Evolutionary conservation across 2,113 vertebrate species (phyloP).

Genomic region (Trachemys scripta): DNA sequence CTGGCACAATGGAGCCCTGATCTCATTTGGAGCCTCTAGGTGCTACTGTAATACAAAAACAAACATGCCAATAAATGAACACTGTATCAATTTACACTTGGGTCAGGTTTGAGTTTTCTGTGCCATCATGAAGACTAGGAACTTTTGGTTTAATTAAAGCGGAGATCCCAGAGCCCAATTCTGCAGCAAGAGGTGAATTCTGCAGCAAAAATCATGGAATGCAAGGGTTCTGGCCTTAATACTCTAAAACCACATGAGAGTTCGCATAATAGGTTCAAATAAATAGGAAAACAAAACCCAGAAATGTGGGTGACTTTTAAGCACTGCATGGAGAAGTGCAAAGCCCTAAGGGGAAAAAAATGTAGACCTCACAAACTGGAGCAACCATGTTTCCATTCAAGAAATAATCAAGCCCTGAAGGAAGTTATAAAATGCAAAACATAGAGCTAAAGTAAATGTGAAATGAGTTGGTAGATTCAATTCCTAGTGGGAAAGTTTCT

Average conservation of each 20-base stretch:
- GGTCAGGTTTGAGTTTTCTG: not conserved
- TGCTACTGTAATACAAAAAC: not conserved
- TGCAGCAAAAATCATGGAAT: not conserved
- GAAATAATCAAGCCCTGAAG: slow-evolving; percentile 57
- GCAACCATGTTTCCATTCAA: slow-evolving; percentile 33
- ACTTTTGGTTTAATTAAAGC: slow-evolving; percentile 3
- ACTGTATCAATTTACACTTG: not conserved
- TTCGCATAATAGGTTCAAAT: slow-evolving; percentile 12
- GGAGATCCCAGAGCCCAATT: slow-evolving; percentile 19
- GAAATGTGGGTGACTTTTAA: not conserved
- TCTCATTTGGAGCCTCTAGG: not conserved
- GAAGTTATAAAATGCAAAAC: slow-evolving; percentile 13
- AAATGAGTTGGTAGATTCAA: slow-evolving; percentile 54
- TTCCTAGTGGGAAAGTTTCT: slow-evolving; percentile 54
- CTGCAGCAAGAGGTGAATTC: slow-evolving; percentile 14
- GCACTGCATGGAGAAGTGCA: not conserved
- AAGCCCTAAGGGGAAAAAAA: not conserved
- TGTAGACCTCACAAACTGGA: slow-evolving; percentile 40
- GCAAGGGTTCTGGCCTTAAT: not conserved
- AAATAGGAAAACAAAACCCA: slow-evolving; percentile 3
- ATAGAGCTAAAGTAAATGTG: slow-evolving; percentile 62
- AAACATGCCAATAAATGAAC: not conserved
- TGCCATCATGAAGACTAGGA: not conserved
- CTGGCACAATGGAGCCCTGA: not conserved
- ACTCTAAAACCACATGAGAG: not conserved